phyloP scores from a whole-genome alignment of 2,113 vertebrate genomes.

The Seriola rivoliana region DNA sequence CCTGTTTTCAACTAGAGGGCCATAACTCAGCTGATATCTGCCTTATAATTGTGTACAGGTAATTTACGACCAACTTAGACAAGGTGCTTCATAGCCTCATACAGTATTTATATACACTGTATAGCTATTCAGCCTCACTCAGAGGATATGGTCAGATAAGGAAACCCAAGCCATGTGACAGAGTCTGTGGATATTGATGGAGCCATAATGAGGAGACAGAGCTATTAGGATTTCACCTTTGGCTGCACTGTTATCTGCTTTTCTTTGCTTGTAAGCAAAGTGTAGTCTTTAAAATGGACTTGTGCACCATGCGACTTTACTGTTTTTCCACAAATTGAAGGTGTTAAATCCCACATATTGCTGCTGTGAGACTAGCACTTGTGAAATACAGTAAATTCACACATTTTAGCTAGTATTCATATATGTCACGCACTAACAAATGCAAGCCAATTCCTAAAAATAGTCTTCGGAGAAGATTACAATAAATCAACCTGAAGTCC shows the following conservation, averaged over 20 bases:
- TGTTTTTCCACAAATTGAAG: not conserved
- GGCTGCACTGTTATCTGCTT: not conserved
- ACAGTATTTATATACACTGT: slow-evolving; percentile 67
- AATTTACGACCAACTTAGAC: slow-evolving; percentile 68
- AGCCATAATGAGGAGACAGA: slow-evolving; percentile 39
- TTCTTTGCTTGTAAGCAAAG: not conserved
- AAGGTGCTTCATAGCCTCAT: slow-evolving; percentile 66
- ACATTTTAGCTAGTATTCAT: not conserved
- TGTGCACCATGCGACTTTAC: not conserved
- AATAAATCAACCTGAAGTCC: not conserved
- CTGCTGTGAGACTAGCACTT: not conserved
- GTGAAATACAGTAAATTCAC: not conserved
- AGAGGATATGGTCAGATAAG: slow-evolving; percentile 38
- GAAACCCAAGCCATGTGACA: slow-evolving; percentile 19
- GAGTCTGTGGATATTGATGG: slow-evolving; percentile 51
- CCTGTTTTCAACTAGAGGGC: slow-evolving; percentile 27
- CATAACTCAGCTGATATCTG: slow-evolving; percentile 44
- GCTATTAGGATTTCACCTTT: slow-evolving; percentile 37
- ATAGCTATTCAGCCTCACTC: slow-evolving; percentile 36
- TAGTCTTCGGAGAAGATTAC: not conserved
- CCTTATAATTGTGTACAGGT: slow-evolving; percentile 41
- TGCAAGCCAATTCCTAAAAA: not conserved
- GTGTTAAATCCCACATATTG: not conserved
- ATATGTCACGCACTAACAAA: too few species aligned
- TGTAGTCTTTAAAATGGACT: not conserved